A percentile compares a stretch with the other conserved stretches of the same genome.
These are phyloP conservation scores for Struthio camelus DNA, from an alignment of 2,113 vertebrate genomes.

Conservation along the genomic window DNA sequence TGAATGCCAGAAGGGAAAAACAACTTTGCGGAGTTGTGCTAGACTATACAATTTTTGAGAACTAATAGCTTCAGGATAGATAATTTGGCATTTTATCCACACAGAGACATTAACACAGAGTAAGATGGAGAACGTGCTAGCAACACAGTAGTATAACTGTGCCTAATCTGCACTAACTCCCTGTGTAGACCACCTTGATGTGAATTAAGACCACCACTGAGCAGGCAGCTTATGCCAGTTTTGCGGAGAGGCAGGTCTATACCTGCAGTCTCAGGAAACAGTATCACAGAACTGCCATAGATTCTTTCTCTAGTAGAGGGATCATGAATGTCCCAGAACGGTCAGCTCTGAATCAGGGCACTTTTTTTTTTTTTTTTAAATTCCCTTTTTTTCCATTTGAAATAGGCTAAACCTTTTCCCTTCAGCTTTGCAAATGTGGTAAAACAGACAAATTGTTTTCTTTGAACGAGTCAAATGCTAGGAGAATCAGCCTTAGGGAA, in stretches of 20 bases:
- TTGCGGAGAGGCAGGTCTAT: background rate
- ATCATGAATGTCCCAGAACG: background rate
- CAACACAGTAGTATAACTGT: background rate
- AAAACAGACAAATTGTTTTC: background rate
- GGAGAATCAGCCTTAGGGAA: background rate
- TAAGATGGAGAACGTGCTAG: background rate
- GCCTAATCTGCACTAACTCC: background rate
- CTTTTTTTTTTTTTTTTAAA: background rate
- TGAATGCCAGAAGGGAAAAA: background rate
- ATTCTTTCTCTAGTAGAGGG: background rate
- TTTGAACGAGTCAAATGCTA: background rate
- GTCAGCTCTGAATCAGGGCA: background rate
- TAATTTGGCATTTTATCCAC: background rate
- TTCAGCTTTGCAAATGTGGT: background rate
- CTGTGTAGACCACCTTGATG: background rate
- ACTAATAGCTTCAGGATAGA: background rate
- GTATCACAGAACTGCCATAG: background rate
- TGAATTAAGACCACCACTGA: background rate
- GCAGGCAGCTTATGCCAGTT: background rate
- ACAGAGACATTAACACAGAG: background rate
- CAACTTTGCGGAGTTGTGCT: background rate
- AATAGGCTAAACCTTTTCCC: background rate
- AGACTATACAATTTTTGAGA: background rate
- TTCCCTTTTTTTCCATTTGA: background rate
- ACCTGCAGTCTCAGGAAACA: background rate